These are phyloP conservation scores for Synanthedon tipuliformis DNA, from an alignment of 2,888 invertebrate species.

Conservation along the genomic window DNA sequence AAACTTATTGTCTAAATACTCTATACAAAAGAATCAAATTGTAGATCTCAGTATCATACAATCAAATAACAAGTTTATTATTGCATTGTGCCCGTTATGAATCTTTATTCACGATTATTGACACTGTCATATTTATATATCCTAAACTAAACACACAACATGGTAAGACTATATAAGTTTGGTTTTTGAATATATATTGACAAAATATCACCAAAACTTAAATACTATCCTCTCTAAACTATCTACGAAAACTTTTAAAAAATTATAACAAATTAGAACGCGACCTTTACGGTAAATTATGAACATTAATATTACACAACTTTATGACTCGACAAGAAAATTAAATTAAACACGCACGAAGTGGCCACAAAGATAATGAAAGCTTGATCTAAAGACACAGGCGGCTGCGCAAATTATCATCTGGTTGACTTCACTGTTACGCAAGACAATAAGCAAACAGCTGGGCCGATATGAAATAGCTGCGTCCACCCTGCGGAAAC, in stretches of 20 bases:
- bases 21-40: too few relatives aligned
- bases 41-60: too few relatives aligned
- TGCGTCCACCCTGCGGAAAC: conserved; percentile 9
- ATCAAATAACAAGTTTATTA: too few relatives aligned
- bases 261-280: conserved; percentile 1
- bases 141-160: too few relatives aligned
- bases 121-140: too few relatives aligned
- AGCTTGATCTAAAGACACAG: conserved; percentile 31
- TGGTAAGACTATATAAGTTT: too few relatives aligned
- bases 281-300: conserved; percentile 20
- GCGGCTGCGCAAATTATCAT: conserved; percentile 52
- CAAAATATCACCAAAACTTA: too few relatives aligned
- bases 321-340: conserved; percentile 38
- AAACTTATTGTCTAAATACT: too few relatives aligned
- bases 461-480: conserved; percentile 52
- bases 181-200: too few relatives aligned
- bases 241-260: background rate
- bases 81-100: too few relatives aligned
- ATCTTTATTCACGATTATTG: too few relatives aligned
- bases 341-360: conserved; percentile 62
- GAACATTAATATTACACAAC: conserved; percentile 21
- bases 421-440: conserved; percentile 58
- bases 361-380: conserved; percentile 47
- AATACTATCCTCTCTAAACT: too few relatives aligned
- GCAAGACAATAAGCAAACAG: conserved; percentile 59